Evolutionary conservation across 1,140 invertebrate genomes (phyloP), one percentile per base, ranked within the genome.

Genomic region (Belonocnema kinseyi): DNA sequence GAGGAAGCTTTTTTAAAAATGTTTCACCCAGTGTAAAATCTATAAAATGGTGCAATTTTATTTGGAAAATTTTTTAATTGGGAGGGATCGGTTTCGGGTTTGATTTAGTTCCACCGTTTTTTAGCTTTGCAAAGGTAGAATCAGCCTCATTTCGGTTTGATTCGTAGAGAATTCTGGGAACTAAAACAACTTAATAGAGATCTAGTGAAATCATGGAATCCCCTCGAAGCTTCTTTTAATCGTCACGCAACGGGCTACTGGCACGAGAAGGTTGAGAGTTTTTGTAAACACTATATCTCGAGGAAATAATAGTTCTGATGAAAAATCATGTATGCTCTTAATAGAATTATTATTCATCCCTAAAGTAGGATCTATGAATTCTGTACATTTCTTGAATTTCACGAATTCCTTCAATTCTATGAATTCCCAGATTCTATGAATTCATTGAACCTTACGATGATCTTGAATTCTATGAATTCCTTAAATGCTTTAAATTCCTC

Each of bases 141-240:
- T 66, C 58, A 40, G 14, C 58, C n/a, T 66, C 58, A n/a, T 66
- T 66, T 13, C 58, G 26, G 58, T 21, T 66, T 66, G 58, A 66
- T 66, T 66, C 21, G 14, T n/a, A 26, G 58, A 66, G 58, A 66
- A 66, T 66, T 66, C 58, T 26, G 58, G 33, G 58, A 66, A 66
- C 58, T 66, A 26, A 66, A 12, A 66, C 58, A 40, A 66, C 58
- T 66, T 66, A 66, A 66, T 66, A 21, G 58, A 66, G 58, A 66
- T 21, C 26, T 66, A 66, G 40, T 66, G 58, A 26, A 66, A 66
- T 66, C 58, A 66, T 66, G 58, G 58, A 66, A 66, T 40, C 26
- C 58, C 58, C 58, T 66, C 21, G 58, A 66, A 66, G 58, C 26
- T 66, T 66, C 40, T 58, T 66, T 66, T 66, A 33, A 66, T 66